These are phyloP conservation scores for Speoplatyrhinus poulsoni DNA, from an alignment of 2,113 vertebrate species.

Conservation along the genomic window DNA sequence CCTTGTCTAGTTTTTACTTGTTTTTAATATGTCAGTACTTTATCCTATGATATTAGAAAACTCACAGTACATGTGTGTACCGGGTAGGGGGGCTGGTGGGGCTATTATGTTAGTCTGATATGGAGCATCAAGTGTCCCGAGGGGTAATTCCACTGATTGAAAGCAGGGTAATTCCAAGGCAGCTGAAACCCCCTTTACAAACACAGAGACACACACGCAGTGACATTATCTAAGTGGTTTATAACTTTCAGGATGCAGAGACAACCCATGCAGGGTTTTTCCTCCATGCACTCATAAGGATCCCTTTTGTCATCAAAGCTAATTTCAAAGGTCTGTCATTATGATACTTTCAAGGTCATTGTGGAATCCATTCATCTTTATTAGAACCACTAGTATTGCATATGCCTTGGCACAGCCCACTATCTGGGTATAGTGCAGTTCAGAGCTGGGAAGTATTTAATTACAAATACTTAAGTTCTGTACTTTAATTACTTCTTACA, in stretches of 20 bases:
- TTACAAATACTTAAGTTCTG: too few species aligned
- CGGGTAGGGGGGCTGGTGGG: not conserved
- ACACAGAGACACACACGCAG: conserved; percentile 8
- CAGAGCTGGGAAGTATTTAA: too few species aligned
- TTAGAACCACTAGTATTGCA: conserved; percentile 38
- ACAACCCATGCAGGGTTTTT: conserved; percentile 34
- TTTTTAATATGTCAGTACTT: too few species aligned
- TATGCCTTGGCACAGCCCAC: conserved; percentile 21
- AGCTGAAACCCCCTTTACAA: conserved; percentile 25
- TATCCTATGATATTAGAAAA: too few species aligned
- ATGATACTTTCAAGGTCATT: conserved; percentile 37
- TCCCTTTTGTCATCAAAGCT: conserved; percentile 49
- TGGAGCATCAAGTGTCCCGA: conserved; percentile 51
- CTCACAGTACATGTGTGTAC: conserved; percentile 4
- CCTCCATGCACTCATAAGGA: conserved; percentile 39
- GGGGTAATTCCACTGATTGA: conserved; percentile 62
- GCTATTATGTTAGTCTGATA: conserved; percentile 6
- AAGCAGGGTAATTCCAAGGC: conserved; percentile 58
- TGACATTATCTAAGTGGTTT: conserved; percentile 40
- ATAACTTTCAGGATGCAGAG: conserved; percentile 37
- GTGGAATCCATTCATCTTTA: conserved; percentile 26
- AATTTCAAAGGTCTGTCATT: conserved; percentile 39
- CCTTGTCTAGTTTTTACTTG: too few species aligned
- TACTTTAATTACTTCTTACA: too few species aligned
- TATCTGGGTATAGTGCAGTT: not conserved